Conservation (phyloP, 2,113 vertebrate genomes). For the Piprites chloris region DNA sequence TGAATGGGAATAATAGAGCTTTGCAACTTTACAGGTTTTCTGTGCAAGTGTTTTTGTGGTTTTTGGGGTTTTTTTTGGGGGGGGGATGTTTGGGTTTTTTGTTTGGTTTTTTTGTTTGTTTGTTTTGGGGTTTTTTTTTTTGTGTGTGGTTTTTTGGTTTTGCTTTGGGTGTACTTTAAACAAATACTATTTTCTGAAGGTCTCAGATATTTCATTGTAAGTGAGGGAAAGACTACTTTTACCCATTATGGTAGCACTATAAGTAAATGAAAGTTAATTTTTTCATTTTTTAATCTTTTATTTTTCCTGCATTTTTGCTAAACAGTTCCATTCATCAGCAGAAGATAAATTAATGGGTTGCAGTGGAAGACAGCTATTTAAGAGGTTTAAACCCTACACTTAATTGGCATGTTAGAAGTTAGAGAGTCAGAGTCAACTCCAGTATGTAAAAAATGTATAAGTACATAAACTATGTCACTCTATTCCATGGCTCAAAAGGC, state of each 20-base stretch:
- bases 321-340: not conserved
- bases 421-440: conserved; percentile 45
- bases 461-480: conserved; percentile 9
- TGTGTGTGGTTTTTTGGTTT: not conserved
- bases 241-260: not conserved
- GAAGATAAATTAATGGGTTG: conserved; percentile 52
- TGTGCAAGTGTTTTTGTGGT: fast-evolving
- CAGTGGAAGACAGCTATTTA: conserved; percentile 47
- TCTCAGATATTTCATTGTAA: not conserved
- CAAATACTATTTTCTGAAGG: not conserved
- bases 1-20: not conserved
- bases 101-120: not conserved
- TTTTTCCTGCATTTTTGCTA: conserved; percentile 17
- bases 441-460: conserved; percentile 40
- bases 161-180: not conserved
- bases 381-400: conserved; percentile 26
- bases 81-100: not conserved
- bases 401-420: conserved; percentile 68
- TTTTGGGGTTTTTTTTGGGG: not conserved
- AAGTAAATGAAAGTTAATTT: not conserved
- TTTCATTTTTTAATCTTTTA: not conserved
- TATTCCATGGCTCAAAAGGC: not conserved
- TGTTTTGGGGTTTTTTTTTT: not conserved
- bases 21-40: not conserved
- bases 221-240: not conserved